Percentiles rank a stretch among this genome's conserved stretches.
Conservation (phyloP, 1,140 invertebrate genomes). For the Megalonaias nervosa region DNA sequence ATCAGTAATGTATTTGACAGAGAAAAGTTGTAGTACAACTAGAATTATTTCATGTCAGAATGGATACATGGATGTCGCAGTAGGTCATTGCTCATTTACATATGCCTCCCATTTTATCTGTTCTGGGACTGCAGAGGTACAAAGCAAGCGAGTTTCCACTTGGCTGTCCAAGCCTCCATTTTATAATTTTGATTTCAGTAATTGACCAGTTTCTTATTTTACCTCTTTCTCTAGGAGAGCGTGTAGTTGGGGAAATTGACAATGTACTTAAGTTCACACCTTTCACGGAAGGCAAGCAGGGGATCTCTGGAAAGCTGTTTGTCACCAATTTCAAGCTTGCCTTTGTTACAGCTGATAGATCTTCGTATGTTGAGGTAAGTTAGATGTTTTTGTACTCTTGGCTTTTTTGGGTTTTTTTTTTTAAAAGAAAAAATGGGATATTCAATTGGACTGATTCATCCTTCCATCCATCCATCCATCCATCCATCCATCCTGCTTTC, state of each 20-base stretch:
- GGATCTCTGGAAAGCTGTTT: conserved; percentile 83
- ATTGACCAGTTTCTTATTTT: too few species aligned
- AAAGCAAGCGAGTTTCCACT: too few species aligned
- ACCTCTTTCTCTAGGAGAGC: conserved; percentile 77
- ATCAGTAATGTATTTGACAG: too few species aligned
- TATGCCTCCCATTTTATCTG: too few species aligned
- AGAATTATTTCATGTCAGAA: too few species aligned
- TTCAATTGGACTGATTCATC: not conserved
- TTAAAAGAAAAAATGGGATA: not conserved
- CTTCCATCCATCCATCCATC: not conserved
- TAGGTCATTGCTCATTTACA: too few species aligned
- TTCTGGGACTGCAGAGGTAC: too few species aligned
- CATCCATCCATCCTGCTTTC: not conserved
- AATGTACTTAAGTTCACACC: conserved; percentile 87
- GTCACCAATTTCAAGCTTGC: conserved; percentile 91
- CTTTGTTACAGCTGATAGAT: conserved; percentile 81
- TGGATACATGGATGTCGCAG: too few species aligned
- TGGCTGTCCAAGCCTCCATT: too few species aligned
- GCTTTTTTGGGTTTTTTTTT: not conserved
- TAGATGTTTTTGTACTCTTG: not conserved
- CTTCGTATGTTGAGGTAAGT: conserved; percentile 54
- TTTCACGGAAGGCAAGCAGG: conserved; percentile 83
- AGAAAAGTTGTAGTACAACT: too few species aligned
- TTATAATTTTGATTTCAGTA: too few species aligned
- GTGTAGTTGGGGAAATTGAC: conserved; percentile 82